Conservation (phyloP, 2,888 invertebrate genomes). For the Boloria euphrosyne region DNA sequence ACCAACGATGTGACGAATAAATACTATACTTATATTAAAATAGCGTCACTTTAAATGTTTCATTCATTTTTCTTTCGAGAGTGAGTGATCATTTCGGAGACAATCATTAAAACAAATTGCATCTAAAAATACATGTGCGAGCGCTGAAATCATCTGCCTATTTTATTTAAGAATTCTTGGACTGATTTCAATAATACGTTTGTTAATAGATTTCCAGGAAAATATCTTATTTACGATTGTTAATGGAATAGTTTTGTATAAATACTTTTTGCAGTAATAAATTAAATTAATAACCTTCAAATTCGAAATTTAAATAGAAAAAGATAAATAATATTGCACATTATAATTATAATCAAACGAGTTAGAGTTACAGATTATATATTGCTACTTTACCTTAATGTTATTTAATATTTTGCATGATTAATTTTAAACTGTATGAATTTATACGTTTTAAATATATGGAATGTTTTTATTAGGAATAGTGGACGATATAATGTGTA, state of each 20-base stretch:
- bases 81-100: not conserved
- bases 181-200: conserved; percentile 20
- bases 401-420: too few species aligned
- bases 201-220: conserved; percentile 20
- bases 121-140: not conserved
- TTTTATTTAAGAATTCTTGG: conserved; percentile 21
- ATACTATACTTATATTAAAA: conserved; percentile 21
- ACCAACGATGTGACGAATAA: conserved; percentile 22
- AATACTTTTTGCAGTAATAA: conserved; percentile 4
- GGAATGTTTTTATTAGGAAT: too few species aligned
- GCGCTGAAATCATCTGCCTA: conserved; percentile 12
- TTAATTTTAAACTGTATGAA: too few species aligned
- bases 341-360: too few species aligned
- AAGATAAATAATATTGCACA: not conserved
- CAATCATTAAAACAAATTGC: conserved; percentile 14
- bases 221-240: conserved; percentile 17
- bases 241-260: conserved; percentile 12
- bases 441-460: too few species aligned
- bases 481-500: too few species aligned
- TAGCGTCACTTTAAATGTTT: conserved; percentile 12
- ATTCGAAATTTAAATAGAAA: not conserved
- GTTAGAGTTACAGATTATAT: too few species aligned
- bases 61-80: conserved; percentile 14
- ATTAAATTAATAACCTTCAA: conserved; percentile 1
- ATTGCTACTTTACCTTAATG: too few species aligned